A percentile compares a stretch with the other conserved stretches of the same genome.
phyloP scores from a whole-genome alignment of 1,140 invertebrate genomes.

The Monomorium pharaonis region DNA sequence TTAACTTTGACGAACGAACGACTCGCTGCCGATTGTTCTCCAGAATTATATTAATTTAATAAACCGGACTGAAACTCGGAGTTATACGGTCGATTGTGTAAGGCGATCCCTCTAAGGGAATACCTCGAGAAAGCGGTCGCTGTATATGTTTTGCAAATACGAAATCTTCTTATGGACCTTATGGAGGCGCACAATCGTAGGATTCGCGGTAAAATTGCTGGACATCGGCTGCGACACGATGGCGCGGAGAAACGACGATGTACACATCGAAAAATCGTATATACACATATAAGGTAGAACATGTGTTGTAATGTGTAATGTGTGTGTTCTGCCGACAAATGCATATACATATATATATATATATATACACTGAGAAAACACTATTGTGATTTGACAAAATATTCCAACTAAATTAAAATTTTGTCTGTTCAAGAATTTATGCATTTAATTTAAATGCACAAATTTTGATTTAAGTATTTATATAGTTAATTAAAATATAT shows the following conservation, averaged over 20 bases:
- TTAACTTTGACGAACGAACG: constrained; percentile 15
- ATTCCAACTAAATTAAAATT: too few species aligned
- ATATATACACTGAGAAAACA: too few species aligned
- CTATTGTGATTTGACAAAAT: too few species aligned
- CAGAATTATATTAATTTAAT: too few species aligned
- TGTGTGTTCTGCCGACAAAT: constrained; percentile 32
- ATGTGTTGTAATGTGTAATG: background rate
- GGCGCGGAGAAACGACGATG: constrained; percentile 49
- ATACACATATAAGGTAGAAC: constrained; percentile 37
- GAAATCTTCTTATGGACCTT: constrained; percentile 1
- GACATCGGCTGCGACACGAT: constrained; percentile 48
- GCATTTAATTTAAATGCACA: too few species aligned
- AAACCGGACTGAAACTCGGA: constrained; percentile 9
- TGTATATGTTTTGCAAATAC: background rate
- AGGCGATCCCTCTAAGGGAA: background rate
- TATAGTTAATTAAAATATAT: too few species aligned
- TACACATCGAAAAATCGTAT: constrained; percentile 57
- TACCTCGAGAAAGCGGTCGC: background rate
- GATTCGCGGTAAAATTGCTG: background rate
- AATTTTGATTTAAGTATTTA: too few species aligned
- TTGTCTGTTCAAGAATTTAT: too few species aligned
- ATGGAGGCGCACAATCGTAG: background rate
- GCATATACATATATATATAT: too few species aligned
- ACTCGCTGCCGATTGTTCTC: constrained; percentile 22
- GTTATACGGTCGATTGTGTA: background rate